Base-by-base conservation (phyloP, 2,113 vertebrate species). In the Fregata magnificens region DNA sequence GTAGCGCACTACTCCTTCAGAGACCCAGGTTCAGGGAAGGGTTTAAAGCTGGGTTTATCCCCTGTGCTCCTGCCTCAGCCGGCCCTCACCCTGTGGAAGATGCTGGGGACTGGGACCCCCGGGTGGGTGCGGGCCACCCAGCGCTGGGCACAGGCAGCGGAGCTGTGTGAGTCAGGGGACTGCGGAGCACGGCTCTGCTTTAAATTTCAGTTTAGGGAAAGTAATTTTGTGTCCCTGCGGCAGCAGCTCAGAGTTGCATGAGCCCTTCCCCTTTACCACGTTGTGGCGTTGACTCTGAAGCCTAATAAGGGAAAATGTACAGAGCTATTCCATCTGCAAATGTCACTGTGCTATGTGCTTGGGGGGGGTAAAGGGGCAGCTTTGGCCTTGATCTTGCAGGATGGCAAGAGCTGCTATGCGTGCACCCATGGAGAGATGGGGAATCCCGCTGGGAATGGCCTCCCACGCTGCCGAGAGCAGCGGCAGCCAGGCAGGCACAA, bases 151-250 rank as follows among this genome's bases (percentile, higher is more conserved):
- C 0, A 13, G 83, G 52, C 45, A 42, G 55, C 1, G 2, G 55
- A 21, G 40, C 6, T 20, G 18, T 29, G 83, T 1, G 2, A 13
- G 11, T 13, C 9, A 5, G 61, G 44, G 29, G 14, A 5, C 24
- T 2, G 2, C 31, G 24, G 20, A 80, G 7, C 2, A 2, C 0
- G 5, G 55, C 8, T 50, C 16, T 1, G 2, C 56, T 50, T 52
- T 8, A 4, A 1, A 24, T 31, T 45, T 50, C 21, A 9, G 32
- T 42, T 44, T 22, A 16, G 61, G 21, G 25, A 38, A 59, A 45
- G 34, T 17, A 21, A 31, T 36, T 47, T 24, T 12, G 25, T 18
- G 13, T 40, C 29, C 59, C 47, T 36, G 26, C 11, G 49, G 42
- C 34, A 19, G 71, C 13, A 62, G 55, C 29, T 50, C 0, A 1